Evolutionary conservation across 2,888 invertebrate species (phyloP).

Genomic region (Theodoxus fluviatilis): DNA sequence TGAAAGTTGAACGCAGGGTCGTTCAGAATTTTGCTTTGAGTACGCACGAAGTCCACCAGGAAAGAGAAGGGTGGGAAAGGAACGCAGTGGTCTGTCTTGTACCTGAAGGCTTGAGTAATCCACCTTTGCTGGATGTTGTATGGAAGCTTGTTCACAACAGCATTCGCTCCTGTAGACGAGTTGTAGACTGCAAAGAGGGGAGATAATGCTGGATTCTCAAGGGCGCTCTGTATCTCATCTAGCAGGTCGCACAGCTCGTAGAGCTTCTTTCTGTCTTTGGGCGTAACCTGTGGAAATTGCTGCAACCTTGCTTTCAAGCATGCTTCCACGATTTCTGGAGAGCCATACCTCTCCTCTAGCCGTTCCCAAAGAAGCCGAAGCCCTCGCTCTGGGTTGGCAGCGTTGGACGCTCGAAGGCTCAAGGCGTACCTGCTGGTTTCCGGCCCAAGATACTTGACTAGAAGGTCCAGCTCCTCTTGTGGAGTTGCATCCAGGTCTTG

Average conservation of each 20-base stretch:
- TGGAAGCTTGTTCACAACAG: slow-evolving; percentile 37
- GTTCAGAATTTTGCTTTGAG: slow-evolving; percentile 29
- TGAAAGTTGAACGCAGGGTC: slow-evolving; percentile 32
- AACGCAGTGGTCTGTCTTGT: slow-evolving; percentile 31
- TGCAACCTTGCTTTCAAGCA: slow-evolving; percentile 30
- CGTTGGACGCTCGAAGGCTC: slow-evolving; percentile 31
- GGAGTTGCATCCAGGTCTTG: too few relatives aligned
- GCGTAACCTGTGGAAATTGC: slow-evolving; percentile 33
- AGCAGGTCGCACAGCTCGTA: slow-evolving; percentile 33
- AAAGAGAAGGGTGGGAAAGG: slow-evolving; percentile 36
- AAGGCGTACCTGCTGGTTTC: too few relatives aligned
- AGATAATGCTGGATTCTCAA: slow-evolving; percentile 29
- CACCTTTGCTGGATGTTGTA: slow-evolving; percentile 37
- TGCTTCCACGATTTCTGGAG: too few relatives aligned
- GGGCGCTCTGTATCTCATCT: slow-evolving; percentile 31
- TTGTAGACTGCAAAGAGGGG: slow-evolving; percentile 27
- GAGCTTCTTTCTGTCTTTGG: slow-evolving; percentile 30
- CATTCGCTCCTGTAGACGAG: slow-evolving; percentile 33
- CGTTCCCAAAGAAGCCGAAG: background rate
- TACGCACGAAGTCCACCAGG: slow-evolving; percentile 33
- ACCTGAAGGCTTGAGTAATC: slow-evolving; percentile 31
- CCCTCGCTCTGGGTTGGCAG: slow-evolving; percentile 24
- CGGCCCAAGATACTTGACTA: too few relatives aligned
- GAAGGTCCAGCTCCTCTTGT: too few relatives aligned
- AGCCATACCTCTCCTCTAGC: slow-evolving; percentile 34